A percentile compares a stretch with the other conserved stretches of the same genome.
These are phyloP conservation scores for Prionchulus punctatus DNA, from an alignment of 2,888 invertebrate species.

Conservation along the genomic window DNA sequence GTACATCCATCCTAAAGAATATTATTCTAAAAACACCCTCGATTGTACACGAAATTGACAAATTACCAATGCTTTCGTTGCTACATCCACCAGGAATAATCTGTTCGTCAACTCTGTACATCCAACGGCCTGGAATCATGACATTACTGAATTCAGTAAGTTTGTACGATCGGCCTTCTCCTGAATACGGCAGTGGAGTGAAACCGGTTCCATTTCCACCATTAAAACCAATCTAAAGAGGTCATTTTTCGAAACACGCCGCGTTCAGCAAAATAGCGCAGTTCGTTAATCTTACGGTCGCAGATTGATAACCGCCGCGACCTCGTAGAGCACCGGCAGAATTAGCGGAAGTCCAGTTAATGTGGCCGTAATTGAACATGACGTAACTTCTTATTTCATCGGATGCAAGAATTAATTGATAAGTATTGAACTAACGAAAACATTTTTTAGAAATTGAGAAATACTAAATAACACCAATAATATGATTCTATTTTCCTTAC, in stretches of 20 bases:
- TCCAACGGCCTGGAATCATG: conserved; percentile 52
- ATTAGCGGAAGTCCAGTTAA: conserved; percentile 77
- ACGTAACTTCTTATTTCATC: conserved; percentile 84
- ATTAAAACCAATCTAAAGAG: conserved; percentile 69
- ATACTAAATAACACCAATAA: not conserved
- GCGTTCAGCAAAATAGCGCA: not conserved
- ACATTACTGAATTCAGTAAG: conserved; percentile 30
- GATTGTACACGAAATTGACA: no score
- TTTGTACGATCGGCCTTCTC: conserved; percentile 52
- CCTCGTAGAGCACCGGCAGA: conserved; percentile 49
- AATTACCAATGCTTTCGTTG: conserved; percentile 30
- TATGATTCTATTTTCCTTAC: no score
- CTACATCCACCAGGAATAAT: conserved; percentile 70
- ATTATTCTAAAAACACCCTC: no score
- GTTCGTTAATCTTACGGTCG: conserved; percentile 13
- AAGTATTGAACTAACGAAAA: conserved; percentile 89
- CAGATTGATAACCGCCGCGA: conserved; percentile 20
- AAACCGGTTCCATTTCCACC: conserved; percentile 70
- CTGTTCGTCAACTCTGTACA: conserved; percentile 79
- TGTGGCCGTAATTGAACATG: conserved; percentile 75
- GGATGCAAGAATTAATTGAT: conserved; percentile 79
- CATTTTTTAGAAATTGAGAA: no score
- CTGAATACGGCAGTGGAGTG: conserved; percentile 24
- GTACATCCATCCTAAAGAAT: conserved; percentile 15
- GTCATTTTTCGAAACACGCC: not conserved